Base-by-base conservation (phyloP, 37 sponge, comb jelly and placozoan species). In the Ephydatia muelleri region DNA sequence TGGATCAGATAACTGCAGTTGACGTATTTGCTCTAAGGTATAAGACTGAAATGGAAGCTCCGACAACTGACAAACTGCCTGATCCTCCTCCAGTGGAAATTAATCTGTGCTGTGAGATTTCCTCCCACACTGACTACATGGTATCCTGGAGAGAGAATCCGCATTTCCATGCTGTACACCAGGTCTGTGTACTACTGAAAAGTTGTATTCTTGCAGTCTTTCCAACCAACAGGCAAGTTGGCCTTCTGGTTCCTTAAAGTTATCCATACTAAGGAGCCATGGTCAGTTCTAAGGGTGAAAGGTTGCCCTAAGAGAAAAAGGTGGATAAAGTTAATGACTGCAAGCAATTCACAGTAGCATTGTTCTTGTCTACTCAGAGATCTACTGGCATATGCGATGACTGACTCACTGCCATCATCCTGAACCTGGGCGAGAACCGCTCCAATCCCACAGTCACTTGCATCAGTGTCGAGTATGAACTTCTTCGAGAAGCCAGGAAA, bases 341-440 rank as follows among this genome's bases (percentile, higher is more conserved):
- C 12, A 57, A 57, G 57, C 57, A 57, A 57, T 57, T 73, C 74
- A 73, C 74, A 33, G 11, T 73, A 73, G 28, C 31, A 25, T 73
- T 37, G 33, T 37, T 73, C 74, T 37, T 28, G 74, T 31, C 36
- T 73, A 4, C 36, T 38, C 32, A 73, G 31, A 21, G 31, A 25
- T 37, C 31, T 34, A 37, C 74, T 33, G 36, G 74, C 74, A 73
- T 34, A 73, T 34, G 37, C 3, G 4, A 73, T 73, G 36, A 34
- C 30, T 31, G 74, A 25, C 36, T 37, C 74, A 38, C 36, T 57
- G 57, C 57, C 57, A 31, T 37, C 74, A 73, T 73, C 74, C 74
- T 32, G 74, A 73, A 73, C 74, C 31, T 73, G 74, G 28, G 74
- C 16, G 32, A 73, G 74, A 34, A 73, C 5, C 33, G 74, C 74